Evolutionary conservation across 1,140 invertebrate genomes (phyloP).

Genomic region (Dendroctonus valens): DNA sequence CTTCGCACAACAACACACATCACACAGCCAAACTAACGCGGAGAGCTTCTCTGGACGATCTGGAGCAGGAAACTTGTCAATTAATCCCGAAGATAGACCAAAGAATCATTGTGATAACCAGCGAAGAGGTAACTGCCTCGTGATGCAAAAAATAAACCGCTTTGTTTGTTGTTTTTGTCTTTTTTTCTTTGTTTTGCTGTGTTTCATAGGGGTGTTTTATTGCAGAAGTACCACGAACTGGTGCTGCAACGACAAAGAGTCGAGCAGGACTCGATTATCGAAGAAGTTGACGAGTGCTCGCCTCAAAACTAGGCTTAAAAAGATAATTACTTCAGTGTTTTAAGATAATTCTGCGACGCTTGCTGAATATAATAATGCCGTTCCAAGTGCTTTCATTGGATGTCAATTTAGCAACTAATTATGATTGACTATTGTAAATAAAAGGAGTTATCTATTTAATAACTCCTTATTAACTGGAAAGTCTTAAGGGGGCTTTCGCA

Average conservation of each 20-base stretch:
- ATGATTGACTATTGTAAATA: too few species aligned
- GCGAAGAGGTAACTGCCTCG: constrained; percentile 58
- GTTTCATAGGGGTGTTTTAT: constrained; percentile 31
- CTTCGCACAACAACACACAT: constrained; percentile 34
- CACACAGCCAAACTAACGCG: constrained; percentile 57
- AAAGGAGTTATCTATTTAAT: too few species aligned
- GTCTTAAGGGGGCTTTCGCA: too few species aligned
- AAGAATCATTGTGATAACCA: constrained; percentile 70
- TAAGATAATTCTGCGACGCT: too few species aligned
- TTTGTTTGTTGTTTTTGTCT: constrained; percentile 12
- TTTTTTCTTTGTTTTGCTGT: constrained; percentile 19
- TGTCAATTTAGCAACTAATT: too few species aligned
- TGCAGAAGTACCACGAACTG: constrained; percentile 58
- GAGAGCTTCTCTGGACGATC: constrained; percentile 71
- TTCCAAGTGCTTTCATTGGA: too few species aligned
- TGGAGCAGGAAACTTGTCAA: constrained; percentile 74
- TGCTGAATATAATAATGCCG: too few species aligned
- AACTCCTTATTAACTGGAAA: too few species aligned
- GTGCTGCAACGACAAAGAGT: constrained; percentile 56
- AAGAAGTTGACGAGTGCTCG: constrained; percentile 60
- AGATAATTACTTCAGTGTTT: too few species aligned
- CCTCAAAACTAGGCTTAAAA: constrained; percentile 50
- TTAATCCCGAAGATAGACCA: constrained; percentile 73
- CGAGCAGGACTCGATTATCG: constrained; percentile 61
- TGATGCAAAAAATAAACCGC: background rate